Evolutionary conservation across 1,140 invertebrate genomes (phyloP).

Genomic region (Meloidogyne chitwoodi): DNA sequence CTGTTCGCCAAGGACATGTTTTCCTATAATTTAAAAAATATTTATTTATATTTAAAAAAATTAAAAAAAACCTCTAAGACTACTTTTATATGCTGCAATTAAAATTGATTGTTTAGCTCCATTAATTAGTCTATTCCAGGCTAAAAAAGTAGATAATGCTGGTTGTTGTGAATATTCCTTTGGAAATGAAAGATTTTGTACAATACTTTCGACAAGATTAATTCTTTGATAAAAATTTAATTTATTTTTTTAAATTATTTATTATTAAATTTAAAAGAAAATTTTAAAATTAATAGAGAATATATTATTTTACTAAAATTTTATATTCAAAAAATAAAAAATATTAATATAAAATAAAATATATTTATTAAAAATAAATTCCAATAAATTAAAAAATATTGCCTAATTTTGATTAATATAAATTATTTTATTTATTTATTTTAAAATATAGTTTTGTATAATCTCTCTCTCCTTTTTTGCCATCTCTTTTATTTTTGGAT

Average conservation of each 20-base stretch:
- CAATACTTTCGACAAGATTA: conserved; percentile 53
- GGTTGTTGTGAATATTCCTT: not conserved
- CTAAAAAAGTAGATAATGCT: conserved; percentile 44
- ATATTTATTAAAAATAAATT: too few species aligned
- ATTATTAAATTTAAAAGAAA: not conserved
- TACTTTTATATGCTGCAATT: conserved; percentile 58
- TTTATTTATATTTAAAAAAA: not conserved
- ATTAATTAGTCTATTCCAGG: conserved; percentile 46
- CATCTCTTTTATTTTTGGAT: too few species aligned
- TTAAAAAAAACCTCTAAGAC: conserved; percentile 30
- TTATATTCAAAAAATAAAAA: too few species aligned
- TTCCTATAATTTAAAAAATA: conserved; percentile 29
- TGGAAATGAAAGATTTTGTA: conserved; percentile 50
- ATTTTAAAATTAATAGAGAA: too few species aligned
- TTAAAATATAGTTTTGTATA: too few species aligned
- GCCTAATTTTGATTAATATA: too few species aligned
- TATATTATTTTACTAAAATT: too few species aligned
- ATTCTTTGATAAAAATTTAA: conserved; percentile 40
- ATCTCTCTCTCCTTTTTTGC: too few species aligned
- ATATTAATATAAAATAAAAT: too few species aligned
- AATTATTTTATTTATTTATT: too few species aligned
- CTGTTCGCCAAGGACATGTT: conserved; percentile 50
- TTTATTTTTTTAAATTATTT: not conserved
- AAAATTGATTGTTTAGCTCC: conserved; percentile 40
- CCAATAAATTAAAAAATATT: too few species aligned